Conservation (phyloP, 2,888 invertebrate genomes). For the Neuroscelio doddi region DNA sequence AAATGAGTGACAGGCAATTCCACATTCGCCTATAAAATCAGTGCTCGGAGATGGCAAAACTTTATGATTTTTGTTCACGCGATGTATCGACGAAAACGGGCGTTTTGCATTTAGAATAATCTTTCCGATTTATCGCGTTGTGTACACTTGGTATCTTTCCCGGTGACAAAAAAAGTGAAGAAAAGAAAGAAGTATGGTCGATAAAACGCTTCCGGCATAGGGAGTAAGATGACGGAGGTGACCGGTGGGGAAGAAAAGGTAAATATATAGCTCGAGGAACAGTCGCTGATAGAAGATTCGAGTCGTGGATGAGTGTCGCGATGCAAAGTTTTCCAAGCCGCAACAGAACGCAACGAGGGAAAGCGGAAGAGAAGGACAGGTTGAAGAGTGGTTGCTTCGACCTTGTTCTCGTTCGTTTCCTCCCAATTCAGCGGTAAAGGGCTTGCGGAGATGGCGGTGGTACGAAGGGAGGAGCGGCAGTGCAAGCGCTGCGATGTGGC, state of each 20-base stretch:
- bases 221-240: constrained; percentile 42
- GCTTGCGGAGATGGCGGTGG: constrained; percentile 61
- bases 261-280: constrained; percentile 30
- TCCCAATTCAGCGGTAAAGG: constrained; percentile 67
- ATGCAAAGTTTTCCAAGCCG: constrained; percentile 62
- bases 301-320: no score
- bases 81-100: no score
- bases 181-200: constrained; percentile 49
- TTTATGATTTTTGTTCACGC: no score
- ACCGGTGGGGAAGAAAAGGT: constrained; percentile 48
- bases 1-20: no score
- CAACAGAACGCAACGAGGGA: constrained; percentile 43
- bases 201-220: constrained; percentile 47
- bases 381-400: constrained; percentile 61
- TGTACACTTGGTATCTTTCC: constrained; percentile 17
- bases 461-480: constrained; percentile 45
- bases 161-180: constrained; percentile 9
- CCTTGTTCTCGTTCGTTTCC: constrained; percentile 63
- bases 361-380: constrained; percentile 38
- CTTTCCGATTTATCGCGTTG: constrained; percentile 14
- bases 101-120: no score
- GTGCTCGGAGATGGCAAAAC: no score
- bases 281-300: constrained; percentile 44
- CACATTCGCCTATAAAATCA: no score
- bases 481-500: constrained; percentile 52